Conservation (phyloP, 2,888 invertebrate species). For the Tetragonula carbonaria region DNA sequence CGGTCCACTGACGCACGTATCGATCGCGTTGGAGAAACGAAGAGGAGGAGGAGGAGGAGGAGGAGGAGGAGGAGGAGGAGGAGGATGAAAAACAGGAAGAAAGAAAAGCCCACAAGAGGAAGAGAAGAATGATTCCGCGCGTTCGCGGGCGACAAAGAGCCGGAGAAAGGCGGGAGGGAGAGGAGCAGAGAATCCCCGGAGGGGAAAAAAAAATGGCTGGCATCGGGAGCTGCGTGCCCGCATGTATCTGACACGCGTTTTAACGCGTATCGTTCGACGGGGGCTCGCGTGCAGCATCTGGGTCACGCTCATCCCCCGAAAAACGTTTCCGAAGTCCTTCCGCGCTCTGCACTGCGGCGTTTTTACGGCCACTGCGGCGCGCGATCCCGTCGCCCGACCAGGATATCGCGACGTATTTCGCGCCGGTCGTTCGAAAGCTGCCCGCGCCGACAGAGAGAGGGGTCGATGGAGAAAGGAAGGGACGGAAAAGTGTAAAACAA, state of each 20-base stretch:
- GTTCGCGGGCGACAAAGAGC: not conserved
- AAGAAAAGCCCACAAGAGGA: not conserved
- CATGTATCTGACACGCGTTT: conserved; percentile 59
- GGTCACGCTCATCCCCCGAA: conserved; percentile 50
- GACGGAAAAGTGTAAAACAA: conserved; percentile 34
- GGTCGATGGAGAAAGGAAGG: not conserved
- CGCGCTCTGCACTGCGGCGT: conserved; percentile 53
- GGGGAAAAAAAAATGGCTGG: conserved; percentile 28
- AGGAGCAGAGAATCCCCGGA: not conserved
- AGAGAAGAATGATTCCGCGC: not conserved
- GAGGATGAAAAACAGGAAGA: no score
- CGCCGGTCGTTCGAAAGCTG: conserved; percentile 20
- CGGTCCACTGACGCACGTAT: not conserved
- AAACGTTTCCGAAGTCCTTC: conserved; percentile 51
- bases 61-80: no score
- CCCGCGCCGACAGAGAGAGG: not conserved
- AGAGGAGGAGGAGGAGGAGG: no score
- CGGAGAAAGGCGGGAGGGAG: not conserved
- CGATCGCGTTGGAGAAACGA: not conserved
- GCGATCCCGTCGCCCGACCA: conserved; percentile 12
- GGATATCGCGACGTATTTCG: not conserved
- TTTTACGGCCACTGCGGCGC: conserved; percentile 58
- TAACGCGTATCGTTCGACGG: conserved; percentile 56
- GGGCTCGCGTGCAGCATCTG: conserved; percentile 39
- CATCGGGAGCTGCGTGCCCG: conserved; percentile 18